Base-by-base conservation (phyloP, 2,113 vertebrate genomes). In the Brienomyrus brachyistius region DNA sequence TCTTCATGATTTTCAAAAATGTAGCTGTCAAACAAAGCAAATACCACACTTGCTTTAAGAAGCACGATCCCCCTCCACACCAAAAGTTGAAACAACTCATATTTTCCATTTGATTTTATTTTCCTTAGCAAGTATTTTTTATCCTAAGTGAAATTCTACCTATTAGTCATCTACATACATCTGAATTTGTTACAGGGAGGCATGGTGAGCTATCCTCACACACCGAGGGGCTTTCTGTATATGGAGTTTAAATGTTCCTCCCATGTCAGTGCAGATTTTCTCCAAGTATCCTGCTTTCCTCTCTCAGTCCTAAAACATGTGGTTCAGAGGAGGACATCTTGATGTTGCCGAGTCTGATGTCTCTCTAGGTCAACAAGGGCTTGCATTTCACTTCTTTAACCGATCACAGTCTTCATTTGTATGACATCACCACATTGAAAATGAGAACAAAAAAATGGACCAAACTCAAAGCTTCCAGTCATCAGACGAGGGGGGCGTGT, bases 1-100 rank as follows among this genome's bases (percentile, higher is more conserved):
- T 93, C 94, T 97, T 98, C 87, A 95, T 77, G 5, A 90, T 94
- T 92, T 92, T 92, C 89, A 98, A 90, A 94, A 99, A 99, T 45
- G 94, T 91, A 9, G 93, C 98, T 99, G 92, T 43, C 19, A 35
- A 70, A 88, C n/a, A 31, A 50, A 23, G 17, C 15, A 88, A 88
- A 45, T 35, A 43, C 35, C 74, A 77, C 74, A 77, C 15, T 43
- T 40, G 35, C 74, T 40, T 43, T 40, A 19, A 40, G 74, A 27
- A 27, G 31, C 74, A 77, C 15, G 0, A 77, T 43, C 35, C 9
- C 74, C 74, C 74, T 77, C 74, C 31, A 43, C 15, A 77, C 59
- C 23, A 11, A 43, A 4, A 40, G 74, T 1, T 19, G 31, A 43
- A 43, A 19, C 74, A 19, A 43, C 35, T 70, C 9, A 74, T 35